These are phyloP conservation scores for Leptopilina boulardi DNA, from an alignment of 1,140 invertebrate species.

Conservation along the genomic window DNA sequence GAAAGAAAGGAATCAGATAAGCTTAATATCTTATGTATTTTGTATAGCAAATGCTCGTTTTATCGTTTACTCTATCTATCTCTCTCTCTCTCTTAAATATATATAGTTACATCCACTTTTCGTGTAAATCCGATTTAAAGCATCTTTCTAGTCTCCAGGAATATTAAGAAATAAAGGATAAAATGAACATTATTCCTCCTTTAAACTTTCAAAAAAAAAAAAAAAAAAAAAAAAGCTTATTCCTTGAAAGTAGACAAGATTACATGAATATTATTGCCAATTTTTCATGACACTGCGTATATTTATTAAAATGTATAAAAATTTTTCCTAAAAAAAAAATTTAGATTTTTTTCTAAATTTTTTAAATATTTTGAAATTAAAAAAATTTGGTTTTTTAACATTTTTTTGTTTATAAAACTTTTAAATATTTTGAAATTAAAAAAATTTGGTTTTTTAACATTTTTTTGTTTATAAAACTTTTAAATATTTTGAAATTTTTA, in stretches of 20 bases:
- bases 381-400: no score
- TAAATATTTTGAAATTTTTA: no score
- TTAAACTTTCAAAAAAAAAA: not conserved
- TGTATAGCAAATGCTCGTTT: not conserved
- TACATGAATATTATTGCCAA: not conserved
- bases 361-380: no score
- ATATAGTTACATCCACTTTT: not conserved
- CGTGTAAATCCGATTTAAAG: slow-evolving; percentile 4
- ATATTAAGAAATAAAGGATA: slow-evolving; percentile 3
- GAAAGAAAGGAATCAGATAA: not conserved
- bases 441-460: no score
- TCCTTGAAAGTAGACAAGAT: not conserved
- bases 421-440: no score
- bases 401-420: no score
- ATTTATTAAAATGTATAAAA: no score
- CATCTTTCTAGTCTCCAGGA: slow-evolving; percentile 2
- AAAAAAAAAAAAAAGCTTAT: not conserved
- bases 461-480: no score
- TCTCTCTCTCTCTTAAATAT: not conserved
- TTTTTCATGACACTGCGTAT: no score
- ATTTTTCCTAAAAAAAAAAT: no score
- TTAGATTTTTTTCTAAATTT: no score
- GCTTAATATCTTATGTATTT: not conserved
- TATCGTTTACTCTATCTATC: not conserved
- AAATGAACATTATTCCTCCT: not conserved